These are phyloP conservation scores for Botia kubotai DNA, from an alignment of 2,797 vertebrate genomes.

Conservation along the genomic window DNA sequence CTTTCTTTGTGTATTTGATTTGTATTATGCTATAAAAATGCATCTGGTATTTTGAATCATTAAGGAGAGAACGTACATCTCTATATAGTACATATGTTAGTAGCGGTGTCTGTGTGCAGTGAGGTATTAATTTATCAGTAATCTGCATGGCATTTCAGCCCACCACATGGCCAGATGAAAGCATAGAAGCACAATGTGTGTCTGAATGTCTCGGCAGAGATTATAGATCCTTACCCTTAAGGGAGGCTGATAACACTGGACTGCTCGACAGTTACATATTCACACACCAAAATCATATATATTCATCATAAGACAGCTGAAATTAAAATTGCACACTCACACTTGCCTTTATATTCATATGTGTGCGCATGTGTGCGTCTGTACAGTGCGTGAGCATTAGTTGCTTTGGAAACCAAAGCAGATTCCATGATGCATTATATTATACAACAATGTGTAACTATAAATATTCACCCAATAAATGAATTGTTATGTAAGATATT, in stretches of 20 bases:
- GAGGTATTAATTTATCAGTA: constrained; percentile 36
- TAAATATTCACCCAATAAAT: constrained; percentile 8
- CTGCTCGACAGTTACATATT: not conserved
- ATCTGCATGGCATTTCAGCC: constrained; percentile 40
- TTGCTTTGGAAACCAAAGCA: constrained; percentile 29
- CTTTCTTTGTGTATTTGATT: not conserved
- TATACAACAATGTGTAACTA: constrained; percentile 4
- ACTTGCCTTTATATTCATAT: not conserved
- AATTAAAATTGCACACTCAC: not conserved
- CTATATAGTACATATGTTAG: not conserved
- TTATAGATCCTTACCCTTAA: constrained; percentile 5
- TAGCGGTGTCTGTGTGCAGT: not conserved
- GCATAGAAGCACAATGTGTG: not conserved
- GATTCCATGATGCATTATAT: constrained; percentile 1
- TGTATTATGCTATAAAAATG: not conserved
- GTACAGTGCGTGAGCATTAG: not conserved
- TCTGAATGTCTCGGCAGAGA: not conserved
- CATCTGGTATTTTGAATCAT: constrained; percentile 5
- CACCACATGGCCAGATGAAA: constrained; percentile 27
- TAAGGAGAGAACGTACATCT: not conserved
- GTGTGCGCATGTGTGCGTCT: not conserved
- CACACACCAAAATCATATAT: not conserved
- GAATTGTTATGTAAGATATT: constrained; percentile 1
- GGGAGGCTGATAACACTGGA: constrained; percentile 35
- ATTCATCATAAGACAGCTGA: not conserved